These are phyloP conservation scores for Pseudomyrmex concolor DNA, from an alignment of 1,140 invertebrate genomes.

Conservation along the genomic window DNA sequence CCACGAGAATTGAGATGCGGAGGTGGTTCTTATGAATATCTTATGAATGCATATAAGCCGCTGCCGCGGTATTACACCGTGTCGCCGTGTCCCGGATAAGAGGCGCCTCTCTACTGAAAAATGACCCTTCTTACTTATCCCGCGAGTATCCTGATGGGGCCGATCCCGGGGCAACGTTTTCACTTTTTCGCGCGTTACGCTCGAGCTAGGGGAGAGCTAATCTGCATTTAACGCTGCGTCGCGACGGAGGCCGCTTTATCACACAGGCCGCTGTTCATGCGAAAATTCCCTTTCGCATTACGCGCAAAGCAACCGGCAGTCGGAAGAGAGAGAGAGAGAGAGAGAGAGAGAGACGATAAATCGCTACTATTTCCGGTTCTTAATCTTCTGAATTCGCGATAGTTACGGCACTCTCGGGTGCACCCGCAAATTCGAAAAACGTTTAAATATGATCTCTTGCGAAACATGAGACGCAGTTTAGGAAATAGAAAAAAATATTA, in stretches of 20 bases:
- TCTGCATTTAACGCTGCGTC: constrained; percentile 58
- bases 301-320: background rate
- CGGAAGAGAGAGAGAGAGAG: background rate
- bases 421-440: too few relatives aligned
- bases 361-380: background rate
- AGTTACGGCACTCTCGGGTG: too few relatives aligned
- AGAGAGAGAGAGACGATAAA: background rate
- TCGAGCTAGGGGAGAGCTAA: constrained; percentile 29
- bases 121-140: constrained; percentile 62
- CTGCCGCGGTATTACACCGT: constrained; percentile 74
- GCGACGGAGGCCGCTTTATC: constrained; percentile 43
- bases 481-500: too few relatives aligned
- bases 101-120: constrained; percentile 64
- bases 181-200: constrained; percentile 68
- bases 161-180: constrained; percentile 65
- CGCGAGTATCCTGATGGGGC: constrained; percentile 58
- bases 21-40: constrained; percentile 76
- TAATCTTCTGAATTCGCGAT: constrained; percentile 3
- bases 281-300: constrained; percentile 43
- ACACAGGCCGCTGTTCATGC: constrained; percentile 58
- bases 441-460: too few relatives aligned
- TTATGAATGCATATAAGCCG: constrained; percentile 79
- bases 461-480: too few relatives aligned
- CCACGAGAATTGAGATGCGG: constrained; percentile 64
- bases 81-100: constrained; percentile 70